phyloP scores from a whole-genome alignment of 2,797 vertebrate genomes.

The Pygocentrus nattereri region DNA sequence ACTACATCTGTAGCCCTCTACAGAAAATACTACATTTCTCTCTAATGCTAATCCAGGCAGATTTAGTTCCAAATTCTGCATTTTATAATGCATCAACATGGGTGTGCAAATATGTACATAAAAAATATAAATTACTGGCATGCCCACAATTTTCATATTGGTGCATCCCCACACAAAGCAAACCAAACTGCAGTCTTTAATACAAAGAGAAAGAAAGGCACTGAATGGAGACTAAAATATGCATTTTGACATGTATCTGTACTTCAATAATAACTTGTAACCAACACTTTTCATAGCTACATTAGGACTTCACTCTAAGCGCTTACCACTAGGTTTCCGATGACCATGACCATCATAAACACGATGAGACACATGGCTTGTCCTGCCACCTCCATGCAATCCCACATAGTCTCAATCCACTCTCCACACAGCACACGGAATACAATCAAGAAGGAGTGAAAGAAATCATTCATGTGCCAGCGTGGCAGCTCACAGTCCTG shows the following conservation, averaged over 20 bases:
- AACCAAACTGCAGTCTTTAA: not conserved
- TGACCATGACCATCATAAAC: slow-evolving; percentile 99
- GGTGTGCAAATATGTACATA: too few relatives aligned
- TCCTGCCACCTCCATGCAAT: slow-evolving; percentile 99
- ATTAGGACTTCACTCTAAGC: not conserved
- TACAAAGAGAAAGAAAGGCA: not conserved
- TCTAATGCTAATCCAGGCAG: too few relatives aligned
- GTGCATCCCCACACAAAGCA: too few relatives aligned
- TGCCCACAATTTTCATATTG: too few relatives aligned
- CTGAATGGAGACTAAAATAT: not conserved
- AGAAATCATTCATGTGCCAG: slow-evolving; percentile 99
- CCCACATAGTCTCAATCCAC: slow-evolving; percentile 99
- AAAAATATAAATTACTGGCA: too few relatives aligned
- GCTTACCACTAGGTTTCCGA: slow-evolving; percentile 98
- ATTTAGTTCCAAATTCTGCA: too few relatives aligned
- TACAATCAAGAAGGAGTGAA: slow-evolving; percentile 98
- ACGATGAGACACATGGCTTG: slow-evolving; percentile 98
- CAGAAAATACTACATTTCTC: too few relatives aligned
- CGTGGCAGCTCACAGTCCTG: slow-evolving; percentile 90
- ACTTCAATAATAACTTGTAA: too few relatives aligned
- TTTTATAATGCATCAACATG: too few relatives aligned
- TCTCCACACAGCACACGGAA: slow-evolving; percentile 98
- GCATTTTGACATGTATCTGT: not conserved
- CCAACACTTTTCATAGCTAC: not conserved
- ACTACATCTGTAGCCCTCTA: too few relatives aligned